phyloP scores from a whole-genome alignment of 1,140 invertebrate genomes.

The Philopotamus ludificatus region DNA sequence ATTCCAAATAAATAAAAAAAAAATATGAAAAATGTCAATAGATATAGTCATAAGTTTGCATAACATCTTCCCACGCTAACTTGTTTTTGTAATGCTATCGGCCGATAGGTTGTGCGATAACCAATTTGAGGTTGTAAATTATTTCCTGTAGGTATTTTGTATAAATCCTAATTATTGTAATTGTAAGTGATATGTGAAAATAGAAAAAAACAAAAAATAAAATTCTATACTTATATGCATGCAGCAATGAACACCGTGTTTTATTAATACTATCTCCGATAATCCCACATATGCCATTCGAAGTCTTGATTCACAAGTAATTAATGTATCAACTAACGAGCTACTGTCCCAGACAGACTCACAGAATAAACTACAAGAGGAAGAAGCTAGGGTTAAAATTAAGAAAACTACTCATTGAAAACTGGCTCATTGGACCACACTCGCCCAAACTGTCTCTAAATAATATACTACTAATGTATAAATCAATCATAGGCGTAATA shows the following conservation, averaged over 20 bases:
- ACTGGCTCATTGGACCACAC: too few relatives aligned
- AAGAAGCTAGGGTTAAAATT: too few relatives aligned
- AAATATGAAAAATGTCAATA: slow-evolving; percentile 38
- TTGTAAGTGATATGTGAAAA: slow-evolving; percentile 42
- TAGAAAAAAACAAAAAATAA: slow-evolving; percentile 42
- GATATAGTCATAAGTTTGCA: slow-evolving; percentile 32
- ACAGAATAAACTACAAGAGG: too few relatives aligned
- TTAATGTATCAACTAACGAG: too few relatives aligned
- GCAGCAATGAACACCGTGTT: slow-evolving; percentile 39
- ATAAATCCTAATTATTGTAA: slow-evolving; percentile 43
- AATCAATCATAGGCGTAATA: too few relatives aligned
- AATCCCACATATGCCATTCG: too few relatives aligned
- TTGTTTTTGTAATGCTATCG: slow-evolving; percentile 12
- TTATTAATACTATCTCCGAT: slow-evolving; percentile 26
- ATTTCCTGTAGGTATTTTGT: slow-evolving; percentile 40
- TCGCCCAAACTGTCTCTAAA: too few relatives aligned
- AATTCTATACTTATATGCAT: slow-evolving; percentile 43
- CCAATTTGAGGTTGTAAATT: slow-evolving; percentile 27
- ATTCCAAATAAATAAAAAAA: slow-evolving; percentile 34
- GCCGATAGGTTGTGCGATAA: slow-evolving; percentile 22
- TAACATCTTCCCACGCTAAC: slow-evolving; percentile 11
- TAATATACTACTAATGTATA: too few relatives aligned
- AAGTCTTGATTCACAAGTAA: too few relatives aligned
- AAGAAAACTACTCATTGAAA: too few relatives aligned
- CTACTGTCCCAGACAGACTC: too few relatives aligned